Evolutionary conservation across 2,797 vertebrate species (phyloP).

Genomic region (Miichthys miiuy): DNA sequence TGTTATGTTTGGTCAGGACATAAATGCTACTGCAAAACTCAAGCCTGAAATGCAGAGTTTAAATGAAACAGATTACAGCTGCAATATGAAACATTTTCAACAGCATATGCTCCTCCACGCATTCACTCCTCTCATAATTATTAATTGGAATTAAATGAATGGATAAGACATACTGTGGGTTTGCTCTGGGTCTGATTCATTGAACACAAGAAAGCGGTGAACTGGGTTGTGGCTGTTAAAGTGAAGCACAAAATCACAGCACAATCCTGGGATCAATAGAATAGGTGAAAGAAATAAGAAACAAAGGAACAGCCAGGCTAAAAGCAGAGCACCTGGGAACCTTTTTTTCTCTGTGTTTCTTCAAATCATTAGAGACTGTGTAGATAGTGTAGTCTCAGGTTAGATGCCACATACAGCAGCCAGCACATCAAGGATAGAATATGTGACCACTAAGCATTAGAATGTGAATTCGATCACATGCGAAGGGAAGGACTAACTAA

Average conservation of each 20-base stretch:
- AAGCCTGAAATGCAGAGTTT: constrained; percentile 5
- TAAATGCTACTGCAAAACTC: constrained; percentile 40
- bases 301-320: constrained; percentile 4
- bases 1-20: constrained; percentile 57
- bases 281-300: background rate
- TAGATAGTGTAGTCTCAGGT: background rate
- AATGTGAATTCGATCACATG: background rate
- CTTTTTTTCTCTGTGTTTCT: constrained; percentile 14
- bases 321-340: constrained; percentile 20
- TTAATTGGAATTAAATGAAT: constrained; percentile 1
- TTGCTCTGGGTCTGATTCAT: constrained; percentile 11
- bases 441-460: background rate
- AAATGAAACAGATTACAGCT: constrained; percentile 23
- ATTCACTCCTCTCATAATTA: background rate
- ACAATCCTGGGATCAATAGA: constrained; percentile 28
- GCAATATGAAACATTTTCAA: background rate
- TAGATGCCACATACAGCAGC: background rate
- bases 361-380: constrained; percentile 1
- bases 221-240: constrained; percentile 19
- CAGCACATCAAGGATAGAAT: background rate
- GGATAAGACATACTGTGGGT: background rate
- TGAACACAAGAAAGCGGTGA: constrained; percentile 15
- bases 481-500: background rate
- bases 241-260: constrained; percentile 17
- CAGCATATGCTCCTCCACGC: too few relatives aligned